Base-by-base conservation (phyloP, 2,888 invertebrate species). In the Hyposoter dolosus region DNA sequence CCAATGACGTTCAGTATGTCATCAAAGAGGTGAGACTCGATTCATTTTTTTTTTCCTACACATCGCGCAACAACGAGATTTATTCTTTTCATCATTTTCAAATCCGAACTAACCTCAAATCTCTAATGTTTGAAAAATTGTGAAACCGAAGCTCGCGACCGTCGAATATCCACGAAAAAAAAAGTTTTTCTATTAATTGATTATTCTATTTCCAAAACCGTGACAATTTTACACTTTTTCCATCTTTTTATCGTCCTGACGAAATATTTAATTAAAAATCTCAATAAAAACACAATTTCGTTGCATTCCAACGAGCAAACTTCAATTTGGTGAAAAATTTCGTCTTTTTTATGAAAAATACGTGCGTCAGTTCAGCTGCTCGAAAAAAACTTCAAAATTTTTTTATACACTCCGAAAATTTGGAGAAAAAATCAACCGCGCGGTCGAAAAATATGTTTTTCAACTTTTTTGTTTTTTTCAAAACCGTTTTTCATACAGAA, bases 1-100 rank as follows among this genome's bases (percentile, higher is more conserved):
- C 96, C 90, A 96, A 97, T 90, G 97, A 97, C 92, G 96, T 97
- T 86, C 96, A 97, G 90, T 98, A 97, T 93, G 96, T 97, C 95
- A 97, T 98, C 88, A 96, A 96, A 88, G 97, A 97, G 90, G 94
- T 94, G 85, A 90, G 87, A 74, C 1, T 32, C 23, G 23, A 72
- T 40, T 43, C 17, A 0, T 28, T 9, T 28, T 4, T 6, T 4
- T 6, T 23, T 28, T 15, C 0, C 15, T 23, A 60, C 15, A 28
- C 5, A 12, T 15, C 10, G 40, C 15, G 15, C 28, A 60, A 23
- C 0, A 28, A 12, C 28, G 5, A 56, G 12, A 12, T 4, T 60
- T 6, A 28, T 28, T 28, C 12, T 60, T 15, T 60, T 28, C 2
- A 5, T 15, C 5, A 28, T 28, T 1, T 15, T 28, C 15, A 1